Evolutionary conservation across 2,888 invertebrate genomes (phyloP).

Genomic region (Rhopalosiphum nymphaeae): DNA sequence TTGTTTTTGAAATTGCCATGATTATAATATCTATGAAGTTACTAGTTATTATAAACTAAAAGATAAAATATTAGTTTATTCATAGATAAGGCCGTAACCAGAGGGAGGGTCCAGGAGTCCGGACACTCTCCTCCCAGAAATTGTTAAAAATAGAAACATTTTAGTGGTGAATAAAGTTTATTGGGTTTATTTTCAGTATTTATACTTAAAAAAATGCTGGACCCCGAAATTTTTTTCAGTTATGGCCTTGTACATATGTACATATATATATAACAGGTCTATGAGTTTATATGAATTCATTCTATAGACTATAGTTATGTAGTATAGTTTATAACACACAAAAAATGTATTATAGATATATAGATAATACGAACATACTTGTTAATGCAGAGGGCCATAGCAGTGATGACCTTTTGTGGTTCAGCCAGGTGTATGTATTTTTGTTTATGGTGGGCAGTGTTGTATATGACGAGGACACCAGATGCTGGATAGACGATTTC

Average conservation of each 20-base stretch:
- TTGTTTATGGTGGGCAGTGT: slow-evolving; percentile 80
- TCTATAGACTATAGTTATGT: neutral
- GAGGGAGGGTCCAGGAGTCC: no score
- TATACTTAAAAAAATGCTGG: no score
- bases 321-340: neutral
- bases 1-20: neutral
- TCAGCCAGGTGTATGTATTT: slow-evolving; percentile 80
- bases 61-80: no score
- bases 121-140: no score
- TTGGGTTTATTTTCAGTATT: no score
- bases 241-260: no score
- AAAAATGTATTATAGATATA: neutral
- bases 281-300: no score
- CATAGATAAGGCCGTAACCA: no score
- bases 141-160: no score
- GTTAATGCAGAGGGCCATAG: slow-evolving; percentile 77
- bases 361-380: slow-evolving; percentile 72
- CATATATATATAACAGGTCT: no score
- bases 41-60: neutral
- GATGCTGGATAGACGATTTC: slow-evolving; percentile 87
- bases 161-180: no score
- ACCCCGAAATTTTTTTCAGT: no score
- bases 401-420: slow-evolving; percentile 76
- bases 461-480: slow-evolving; percentile 81
- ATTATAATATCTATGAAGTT: neutral